phyloP scores from a whole-genome alignment of 2,113 vertebrate species.

The Loxodonta africana region DNA sequence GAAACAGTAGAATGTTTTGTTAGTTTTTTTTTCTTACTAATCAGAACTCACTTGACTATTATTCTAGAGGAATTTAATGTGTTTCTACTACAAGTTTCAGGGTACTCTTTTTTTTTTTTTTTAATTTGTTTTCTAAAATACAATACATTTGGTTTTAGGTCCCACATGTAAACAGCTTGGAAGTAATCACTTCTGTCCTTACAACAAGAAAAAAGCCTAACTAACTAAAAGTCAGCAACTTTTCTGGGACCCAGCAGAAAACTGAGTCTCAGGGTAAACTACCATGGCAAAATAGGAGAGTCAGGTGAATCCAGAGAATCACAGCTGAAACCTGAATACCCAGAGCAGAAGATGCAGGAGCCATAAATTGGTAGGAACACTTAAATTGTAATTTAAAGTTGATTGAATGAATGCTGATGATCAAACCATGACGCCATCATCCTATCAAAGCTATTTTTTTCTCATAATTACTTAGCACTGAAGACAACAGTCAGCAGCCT shows the following conservation, averaged over 20 bases:
- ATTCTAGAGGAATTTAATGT: neutral
- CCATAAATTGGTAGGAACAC: neutral
- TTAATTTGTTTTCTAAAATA: neutral
- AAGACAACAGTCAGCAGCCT: slow-evolving; percentile 61
- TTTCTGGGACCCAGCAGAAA: no score
- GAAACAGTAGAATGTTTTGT: neutral
- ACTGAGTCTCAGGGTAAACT: neutral
- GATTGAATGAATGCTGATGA: slow-evolving; percentile 57
- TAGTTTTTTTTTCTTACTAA: neutral
- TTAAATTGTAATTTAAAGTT: neutral
- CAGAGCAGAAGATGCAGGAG: neutral
- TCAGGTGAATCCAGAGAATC: neutral
- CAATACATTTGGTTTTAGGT: neutral
- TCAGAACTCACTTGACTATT: neutral
- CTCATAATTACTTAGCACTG: slow-evolving; percentile 41
- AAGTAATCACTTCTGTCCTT: neutral
- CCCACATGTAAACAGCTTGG: neutral
- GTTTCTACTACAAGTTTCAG: neutral
- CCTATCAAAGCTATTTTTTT: neutral
- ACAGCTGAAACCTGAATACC: neutral
- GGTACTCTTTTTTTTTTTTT: neutral
- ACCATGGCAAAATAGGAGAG: no score
- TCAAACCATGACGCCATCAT: slow-evolving; percentile 31
- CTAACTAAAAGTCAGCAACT: no score
- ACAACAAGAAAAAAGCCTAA: neutral